These are phyloP conservation scores for Gonocerus acuteangulatus DNA, from an alignment of 2,888 invertebrate species.

Conservation along the genomic window DNA sequence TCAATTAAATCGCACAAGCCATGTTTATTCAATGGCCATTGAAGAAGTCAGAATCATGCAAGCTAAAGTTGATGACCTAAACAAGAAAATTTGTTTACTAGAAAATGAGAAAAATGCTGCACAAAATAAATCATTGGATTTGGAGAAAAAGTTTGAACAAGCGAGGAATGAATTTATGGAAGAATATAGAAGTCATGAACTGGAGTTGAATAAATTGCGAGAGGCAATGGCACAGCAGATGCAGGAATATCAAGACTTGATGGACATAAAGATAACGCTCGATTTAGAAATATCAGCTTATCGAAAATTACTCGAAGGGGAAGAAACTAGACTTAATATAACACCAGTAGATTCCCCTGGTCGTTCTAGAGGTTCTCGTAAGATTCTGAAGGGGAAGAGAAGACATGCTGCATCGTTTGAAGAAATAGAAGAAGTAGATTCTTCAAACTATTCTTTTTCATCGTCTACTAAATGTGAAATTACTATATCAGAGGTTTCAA, in stretches of 20 bases:
- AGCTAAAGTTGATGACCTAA: constrained; percentile 65
- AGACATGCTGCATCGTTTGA: constrained; percentile 57
- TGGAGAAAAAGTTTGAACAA: constrained; percentile 72
- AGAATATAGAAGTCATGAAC: constrained; percentile 65
- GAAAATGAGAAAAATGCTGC: constrained; percentile 67
- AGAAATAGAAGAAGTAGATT: constrained; percentile 62
- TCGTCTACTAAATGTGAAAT: constrained; percentile 55
- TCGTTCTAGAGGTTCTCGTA: constrained; percentile 27
- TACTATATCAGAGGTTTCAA: constrained; percentile 75
- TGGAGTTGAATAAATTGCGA: constrained; percentile 66
- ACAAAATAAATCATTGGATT: constrained; percentile 67
- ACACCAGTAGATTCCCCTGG: constrained; percentile 45
- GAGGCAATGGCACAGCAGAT: constrained; percentile 82
- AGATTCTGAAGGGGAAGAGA: constrained; percentile 47
- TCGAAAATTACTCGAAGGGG: constrained; percentile 75
- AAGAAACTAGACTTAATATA: constrained; percentile 66
- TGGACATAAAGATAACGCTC: constrained; percentile 90
- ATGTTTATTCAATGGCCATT: constrained; percentile 63
- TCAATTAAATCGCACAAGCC: constrained; percentile 63
- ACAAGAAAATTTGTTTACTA: constrained; percentile 64
- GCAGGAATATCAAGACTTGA: constrained; percentile 90
- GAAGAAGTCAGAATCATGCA: constrained; percentile 75
- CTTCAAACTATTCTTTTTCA: constrained; percentile 59
- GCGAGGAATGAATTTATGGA: constrained; percentile 73
- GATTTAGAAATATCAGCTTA: constrained; percentile 88